Conservation (phyloP, 2,113 vertebrate species). For the Microcebus tavaratra region DNA sequence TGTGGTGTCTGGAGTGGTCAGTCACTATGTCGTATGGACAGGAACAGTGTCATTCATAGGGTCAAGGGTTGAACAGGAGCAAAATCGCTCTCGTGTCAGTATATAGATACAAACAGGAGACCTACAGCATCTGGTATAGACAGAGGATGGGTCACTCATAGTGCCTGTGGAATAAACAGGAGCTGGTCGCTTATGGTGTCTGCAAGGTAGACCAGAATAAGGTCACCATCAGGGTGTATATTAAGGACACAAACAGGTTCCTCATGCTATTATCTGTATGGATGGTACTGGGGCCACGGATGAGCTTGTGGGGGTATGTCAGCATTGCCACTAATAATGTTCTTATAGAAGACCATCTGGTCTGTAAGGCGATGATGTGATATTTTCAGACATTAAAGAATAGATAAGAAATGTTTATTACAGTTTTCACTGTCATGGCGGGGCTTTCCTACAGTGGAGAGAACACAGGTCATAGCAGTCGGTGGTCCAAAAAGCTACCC, state of each 20-base stretch:
- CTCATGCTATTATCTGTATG: neutral
- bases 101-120: neutral
- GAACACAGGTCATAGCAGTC: neutral
- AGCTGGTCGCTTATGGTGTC: neutral
- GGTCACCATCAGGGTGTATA: neutral
- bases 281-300: neutral
- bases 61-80: neutral
- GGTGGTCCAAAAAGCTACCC: neutral
- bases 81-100: neutral
- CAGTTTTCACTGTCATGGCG: neutral
- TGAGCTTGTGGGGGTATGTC: neutral
- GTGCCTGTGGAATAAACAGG: neutral
- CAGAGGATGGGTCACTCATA: neutral
- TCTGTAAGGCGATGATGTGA: neutral
- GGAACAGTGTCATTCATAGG: neutral
- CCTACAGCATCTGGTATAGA: neutral
- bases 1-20: constrained; percentile 49
- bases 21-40: neutral
- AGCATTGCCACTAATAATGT: neutral
- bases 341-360: neutral
- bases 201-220: neutral
- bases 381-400: neutral
- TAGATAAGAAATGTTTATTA: neutral
- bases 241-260: neutral
- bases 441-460: neutral